Evolutionary conservation across 2,113 vertebrate genomes (phyloP).

Genomic region (Nicator chloris): DNA sequence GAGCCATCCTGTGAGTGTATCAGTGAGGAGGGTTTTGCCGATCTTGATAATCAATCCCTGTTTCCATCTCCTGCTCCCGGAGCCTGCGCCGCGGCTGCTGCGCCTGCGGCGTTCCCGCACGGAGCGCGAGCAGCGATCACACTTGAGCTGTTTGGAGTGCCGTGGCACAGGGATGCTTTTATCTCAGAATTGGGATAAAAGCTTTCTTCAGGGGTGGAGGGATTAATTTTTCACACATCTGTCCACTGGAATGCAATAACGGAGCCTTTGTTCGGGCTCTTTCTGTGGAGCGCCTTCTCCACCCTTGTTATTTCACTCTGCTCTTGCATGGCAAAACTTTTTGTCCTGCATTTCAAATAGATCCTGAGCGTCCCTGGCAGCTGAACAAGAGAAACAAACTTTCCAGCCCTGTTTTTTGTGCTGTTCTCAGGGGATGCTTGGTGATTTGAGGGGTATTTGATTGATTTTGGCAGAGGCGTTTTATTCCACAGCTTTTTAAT

Average conservation of each 20-base stretch:
- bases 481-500: neutral
- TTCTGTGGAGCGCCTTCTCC: neutral
- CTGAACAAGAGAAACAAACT: conserved; percentile 43
- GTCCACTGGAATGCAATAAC: conserved; percentile 33
- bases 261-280: conserved; percentile 37
- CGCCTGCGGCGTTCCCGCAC: neutral
- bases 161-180: conserved; percentile 16
- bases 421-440: neutral
- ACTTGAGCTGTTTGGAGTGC: neutral
- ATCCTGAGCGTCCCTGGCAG: conserved; percentile 28
- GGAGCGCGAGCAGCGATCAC: neutral
- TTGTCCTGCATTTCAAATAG: conserved; percentile 43
- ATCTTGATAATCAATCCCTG: neutral
- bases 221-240: conserved; percentile 51
- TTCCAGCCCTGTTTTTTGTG: neutral
- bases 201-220: conserved; percentile 41
- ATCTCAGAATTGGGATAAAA: conserved; percentile 41
- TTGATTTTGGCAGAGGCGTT: conserved; percentile 11
- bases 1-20: neutral
- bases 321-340: conserved; percentile 42
- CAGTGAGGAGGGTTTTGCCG: neutral
- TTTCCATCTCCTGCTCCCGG: neutral
- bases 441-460: conserved; percentile 22
- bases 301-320: conserved; percentile 6
- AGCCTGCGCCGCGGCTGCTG: neutral